phyloP scores from a whole-genome alignment of 2,113 vertebrate species.

The Ochotona princeps region DNA sequence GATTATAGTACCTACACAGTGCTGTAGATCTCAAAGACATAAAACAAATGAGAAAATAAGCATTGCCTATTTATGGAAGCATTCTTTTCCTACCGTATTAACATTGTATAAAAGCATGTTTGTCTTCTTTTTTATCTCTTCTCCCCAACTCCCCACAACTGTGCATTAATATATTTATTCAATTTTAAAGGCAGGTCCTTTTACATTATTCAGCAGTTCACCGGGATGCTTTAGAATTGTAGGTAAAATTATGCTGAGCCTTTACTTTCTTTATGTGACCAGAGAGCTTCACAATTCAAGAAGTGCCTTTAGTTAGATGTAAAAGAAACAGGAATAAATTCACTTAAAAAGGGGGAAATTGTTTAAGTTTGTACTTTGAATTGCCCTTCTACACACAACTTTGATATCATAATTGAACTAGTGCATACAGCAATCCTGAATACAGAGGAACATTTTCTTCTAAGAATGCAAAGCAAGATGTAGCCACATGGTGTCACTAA shows the following conservation, averaged over 20 bases:
- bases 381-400: constrained; percentile 11
- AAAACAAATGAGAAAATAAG: constrained; percentile 55
- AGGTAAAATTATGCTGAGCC: neutral
- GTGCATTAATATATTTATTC: constrained; percentile 31
- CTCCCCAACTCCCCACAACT: neutral
- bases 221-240: constrained; percentile 9
- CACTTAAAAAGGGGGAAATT: neutral
- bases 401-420: constrained; percentile 43
- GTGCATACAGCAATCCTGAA: neutral
- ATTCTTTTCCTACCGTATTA: constrained; percentile 31
- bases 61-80: constrained; percentile 53
- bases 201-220: constrained; percentile 43
- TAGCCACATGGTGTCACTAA: constrained; percentile 87
- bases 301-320: constrained; percentile 36
- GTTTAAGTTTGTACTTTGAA: constrained; percentile 41
- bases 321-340: constrained; percentile 15
- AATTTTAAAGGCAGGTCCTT: constrained; percentile 40
- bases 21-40: constrained; percentile 28
- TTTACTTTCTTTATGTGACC: constrained; percentile 41
- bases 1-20: constrained; percentile 45
- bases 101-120: neutral
- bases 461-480: constrained; percentile 70
- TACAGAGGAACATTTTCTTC: neutral
- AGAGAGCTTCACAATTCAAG: constrained; percentile 39
- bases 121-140: neutral